phyloP scores from a whole-genome alignment of 2,113 vertebrate species.

The Anhinga rufa region DNA sequence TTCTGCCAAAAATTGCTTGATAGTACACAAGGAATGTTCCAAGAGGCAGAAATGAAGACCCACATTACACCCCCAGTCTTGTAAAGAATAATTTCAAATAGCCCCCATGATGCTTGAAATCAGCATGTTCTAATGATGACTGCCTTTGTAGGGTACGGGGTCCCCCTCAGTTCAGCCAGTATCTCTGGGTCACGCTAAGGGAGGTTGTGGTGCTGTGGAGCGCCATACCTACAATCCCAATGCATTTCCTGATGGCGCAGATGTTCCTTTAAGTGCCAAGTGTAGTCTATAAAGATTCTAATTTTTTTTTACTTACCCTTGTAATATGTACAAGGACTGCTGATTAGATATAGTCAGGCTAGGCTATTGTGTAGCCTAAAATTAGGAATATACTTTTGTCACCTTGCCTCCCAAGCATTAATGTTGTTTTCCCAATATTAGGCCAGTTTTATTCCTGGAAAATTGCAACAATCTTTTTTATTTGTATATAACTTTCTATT shows the following conservation, averaged over 20 bases:
- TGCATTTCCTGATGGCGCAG: neutral
- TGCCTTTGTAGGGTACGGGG: neutral
- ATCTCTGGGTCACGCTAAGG: neutral
- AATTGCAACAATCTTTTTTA: neutral
- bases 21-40: neutral
- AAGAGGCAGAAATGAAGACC: neutral
- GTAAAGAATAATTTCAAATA: neutral
- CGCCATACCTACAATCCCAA: neutral
- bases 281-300: neutral
- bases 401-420: neutral
- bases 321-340: neutral
- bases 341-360: neutral
- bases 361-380: neutral
- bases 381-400: neutral
- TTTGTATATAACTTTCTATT: neutral
- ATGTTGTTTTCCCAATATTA: neutral
- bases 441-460: neutral
- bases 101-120: neutral
- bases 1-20: neutral
- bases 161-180: neutral
- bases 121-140: neutral
- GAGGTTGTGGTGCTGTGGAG: neutral
- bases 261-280: neutral
- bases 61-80: neutral
- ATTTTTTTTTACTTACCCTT: neutral